Evolutionary conservation across 2,888 invertebrate species (phyloP).

Genomic region (Scaptomyza caliginosa): DNA sequence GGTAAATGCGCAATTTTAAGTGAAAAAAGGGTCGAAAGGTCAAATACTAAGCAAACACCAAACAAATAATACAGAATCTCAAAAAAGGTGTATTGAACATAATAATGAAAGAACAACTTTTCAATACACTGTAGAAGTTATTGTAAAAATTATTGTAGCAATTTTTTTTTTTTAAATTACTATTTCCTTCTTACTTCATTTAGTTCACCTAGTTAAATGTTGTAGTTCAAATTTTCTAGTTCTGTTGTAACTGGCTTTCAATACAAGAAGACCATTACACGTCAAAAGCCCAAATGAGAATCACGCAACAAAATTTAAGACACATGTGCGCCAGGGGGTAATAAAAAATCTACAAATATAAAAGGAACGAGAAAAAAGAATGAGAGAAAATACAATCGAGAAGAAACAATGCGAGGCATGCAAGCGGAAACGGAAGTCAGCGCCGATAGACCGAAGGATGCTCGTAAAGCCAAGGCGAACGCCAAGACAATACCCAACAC

Average conservation of each 20-base stretch:
- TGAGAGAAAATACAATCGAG: conserved; percentile 37
- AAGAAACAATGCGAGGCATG: conserved; percentile 49
- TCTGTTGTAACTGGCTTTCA: conserved; percentile 37
- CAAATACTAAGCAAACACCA: conserved; percentile 39
- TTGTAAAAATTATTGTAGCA: no score
- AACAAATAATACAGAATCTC: conserved; percentile 13
- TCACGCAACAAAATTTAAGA: conserved; percentile 32
- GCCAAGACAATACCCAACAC: conserved; percentile 40
- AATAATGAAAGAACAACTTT: conserved; percentile 13
- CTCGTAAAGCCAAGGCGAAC: conserved; percentile 36
- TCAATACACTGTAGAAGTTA: conserved; percentile 6
- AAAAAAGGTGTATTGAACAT: conserved; percentile 33
- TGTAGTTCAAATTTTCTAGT: conserved; percentile 1
- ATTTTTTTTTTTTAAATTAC: no score
- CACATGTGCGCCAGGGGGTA: conserved; percentile 44
- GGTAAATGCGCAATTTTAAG: conserved; percentile 32
- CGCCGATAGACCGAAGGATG: conserved; percentile 46
- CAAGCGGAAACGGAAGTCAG: conserved; percentile 72
- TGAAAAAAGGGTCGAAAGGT: conserved; percentile 60
- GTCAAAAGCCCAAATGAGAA: conserved; percentile 28
- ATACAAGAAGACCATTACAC: conserved; percentile 47
- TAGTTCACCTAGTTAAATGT: background rate
- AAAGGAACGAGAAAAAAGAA: background rate
- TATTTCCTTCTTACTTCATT: no score
- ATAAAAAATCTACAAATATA: conserved; percentile 47